Evolutionary conservation across 53 echinoderm and acorn worm genomes (phyloP), one percentile per base, ranked within the genome.

Genomic region (Paracentrotus lividus): DNA sequence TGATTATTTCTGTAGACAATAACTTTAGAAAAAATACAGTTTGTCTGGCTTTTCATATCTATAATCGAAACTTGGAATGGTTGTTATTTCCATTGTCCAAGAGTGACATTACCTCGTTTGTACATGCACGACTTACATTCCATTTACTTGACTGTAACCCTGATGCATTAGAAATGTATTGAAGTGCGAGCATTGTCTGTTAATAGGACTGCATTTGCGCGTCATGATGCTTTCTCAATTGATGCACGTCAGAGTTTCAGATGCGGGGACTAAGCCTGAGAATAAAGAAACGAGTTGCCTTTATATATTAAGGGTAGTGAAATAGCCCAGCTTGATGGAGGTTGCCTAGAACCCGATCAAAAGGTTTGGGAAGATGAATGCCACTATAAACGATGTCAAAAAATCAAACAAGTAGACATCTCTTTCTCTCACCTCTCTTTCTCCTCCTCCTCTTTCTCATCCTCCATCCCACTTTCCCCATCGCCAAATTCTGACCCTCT

Each of bases 251-350:
- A 81, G 81, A 27, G 44, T 76, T 64, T 59, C 27, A 8, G 81
- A 81, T 81, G 44, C 81, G 34, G n/a, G n/a, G n/a, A n/a, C n/a
- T n/a, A n/a, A 86, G 54, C 86, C 55, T 47, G 15, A 12, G 54
- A 10, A 55, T 21, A 86, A 86, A 54, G 55, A 86, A 86, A 86
- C 86, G 36, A 34, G 86, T 86, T 86, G 53, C 56, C 86, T 56
- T 86, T 86, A 86, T 55, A 56, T 55, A 56, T 86, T 53, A 86
- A 57, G 55, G 56, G 14, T 47, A 47, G 47, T 85, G 51, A 85
- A 47, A 49, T 49, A 86, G 33, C 86, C 55, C 56, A 86, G 20
- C 34, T 86, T 53, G 86, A 55, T 33, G 56, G 86, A 29, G 34
- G 86, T 86, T 86, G 16, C 56, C 55, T 86, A 23, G 86, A 33